These are phyloP conservation scores for Thunnus thynnus DNA, from an alignment of 2,113 vertebrate species.

Conservation along the genomic window DNA sequence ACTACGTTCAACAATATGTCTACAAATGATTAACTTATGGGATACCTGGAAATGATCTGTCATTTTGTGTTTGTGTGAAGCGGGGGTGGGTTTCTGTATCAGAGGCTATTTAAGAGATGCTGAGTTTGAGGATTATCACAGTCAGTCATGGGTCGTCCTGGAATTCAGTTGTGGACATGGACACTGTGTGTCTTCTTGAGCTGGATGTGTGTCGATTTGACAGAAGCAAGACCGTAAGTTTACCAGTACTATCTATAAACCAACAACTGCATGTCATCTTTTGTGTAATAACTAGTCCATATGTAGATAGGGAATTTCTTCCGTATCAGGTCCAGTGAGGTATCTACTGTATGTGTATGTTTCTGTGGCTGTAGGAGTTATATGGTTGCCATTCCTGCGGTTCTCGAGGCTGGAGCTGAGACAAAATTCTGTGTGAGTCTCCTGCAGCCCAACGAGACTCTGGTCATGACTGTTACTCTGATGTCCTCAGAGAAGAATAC, in stretches of 20 bases:
- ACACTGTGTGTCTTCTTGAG: constrained; percentile 58
- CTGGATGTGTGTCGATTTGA: constrained; percentile 35
- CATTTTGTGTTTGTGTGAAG: background rate
- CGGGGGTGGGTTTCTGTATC: background rate
- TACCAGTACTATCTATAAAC: background rate
- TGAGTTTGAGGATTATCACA: constrained; percentile 4
- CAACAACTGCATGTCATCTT: background rate
- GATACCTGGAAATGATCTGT: background rate
- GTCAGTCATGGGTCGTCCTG: constrained; percentile 66
- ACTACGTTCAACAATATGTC: background rate
- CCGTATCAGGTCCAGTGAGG: background rate
- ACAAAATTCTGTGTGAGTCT: constrained; percentile 74
- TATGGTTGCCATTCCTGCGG: constrained; percentile 78
- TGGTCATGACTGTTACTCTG: constrained; percentile 72
- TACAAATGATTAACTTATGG: constrained; percentile 22
- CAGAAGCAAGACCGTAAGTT: constrained; percentile 70
- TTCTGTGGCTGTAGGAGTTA: constrained; percentile 58
- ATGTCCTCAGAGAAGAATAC: constrained; percentile 6
- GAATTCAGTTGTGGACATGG: constrained; percentile 54
- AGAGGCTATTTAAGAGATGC: constrained; percentile 52
- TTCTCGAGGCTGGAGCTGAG: constrained; percentile 74
- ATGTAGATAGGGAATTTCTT: background rate
- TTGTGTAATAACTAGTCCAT: too few species aligned
- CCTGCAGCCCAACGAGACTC: constrained; percentile 71
- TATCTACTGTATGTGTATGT: constrained; percentile 1